phyloP scores from a whole-genome alignment of 2,888 invertebrate genomes.

The Amorpha juglandis region DNA sequence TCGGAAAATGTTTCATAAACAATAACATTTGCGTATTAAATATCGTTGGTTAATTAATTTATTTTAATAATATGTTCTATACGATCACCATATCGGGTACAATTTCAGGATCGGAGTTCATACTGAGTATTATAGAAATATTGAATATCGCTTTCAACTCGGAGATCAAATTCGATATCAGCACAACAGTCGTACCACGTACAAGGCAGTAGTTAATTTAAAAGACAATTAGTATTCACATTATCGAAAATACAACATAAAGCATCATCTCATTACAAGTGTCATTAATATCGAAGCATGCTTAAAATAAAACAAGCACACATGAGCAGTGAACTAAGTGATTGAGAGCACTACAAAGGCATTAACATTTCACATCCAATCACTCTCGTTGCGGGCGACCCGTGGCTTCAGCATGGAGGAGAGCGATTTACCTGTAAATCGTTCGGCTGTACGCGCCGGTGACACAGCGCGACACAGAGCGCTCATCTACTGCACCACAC shows the following conservation, averaged over 20 bases:
- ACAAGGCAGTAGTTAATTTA: neutral
- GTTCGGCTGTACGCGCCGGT: slow-evolving; percentile 27
- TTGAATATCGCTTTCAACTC: no score
- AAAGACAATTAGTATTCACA: neutral
- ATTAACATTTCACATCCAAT: slow-evolving; percentile 72
- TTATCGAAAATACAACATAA: neutral
- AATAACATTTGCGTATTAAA: no score
- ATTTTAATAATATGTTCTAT: no score
- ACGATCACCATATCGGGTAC: no score
- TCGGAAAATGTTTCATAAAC: no score
- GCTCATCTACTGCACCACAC: slow-evolving; percentile 19
- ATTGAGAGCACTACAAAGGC: slow-evolving; percentile 60
- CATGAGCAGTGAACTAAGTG: slow-evolving; percentile 49
- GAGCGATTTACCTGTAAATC: slow-evolving; percentile 30
- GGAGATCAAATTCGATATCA: no score
- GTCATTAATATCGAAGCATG: neutral
- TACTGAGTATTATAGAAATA: no score
- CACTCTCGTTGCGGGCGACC: slow-evolving; percentile 47
- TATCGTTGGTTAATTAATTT: no score
- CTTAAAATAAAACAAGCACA: slow-evolving; percentile 16
- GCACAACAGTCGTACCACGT: no score
- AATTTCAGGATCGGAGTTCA: no score
- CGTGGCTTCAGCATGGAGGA: slow-evolving; percentile 31
- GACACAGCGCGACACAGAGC: slow-evolving; percentile 12
- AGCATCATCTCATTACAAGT: neutral